These are phyloP conservation scores for Drosophila antonietae DNA, from an alignment of 2,888 invertebrate species.

Conservation along the genomic window DNA sequence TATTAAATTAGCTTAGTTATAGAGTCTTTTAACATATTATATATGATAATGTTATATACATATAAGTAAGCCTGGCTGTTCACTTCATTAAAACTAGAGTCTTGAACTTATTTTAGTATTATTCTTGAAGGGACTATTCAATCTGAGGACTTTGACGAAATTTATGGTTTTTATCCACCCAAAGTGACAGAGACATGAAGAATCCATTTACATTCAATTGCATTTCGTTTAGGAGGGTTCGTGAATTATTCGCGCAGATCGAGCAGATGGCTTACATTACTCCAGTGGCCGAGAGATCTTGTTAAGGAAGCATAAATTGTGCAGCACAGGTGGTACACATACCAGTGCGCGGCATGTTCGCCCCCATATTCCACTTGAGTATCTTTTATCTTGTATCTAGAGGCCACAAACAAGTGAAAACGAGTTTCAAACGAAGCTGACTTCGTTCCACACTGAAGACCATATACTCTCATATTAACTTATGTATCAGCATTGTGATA, in stretches of 20 bases:
- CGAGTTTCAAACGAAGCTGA: neutral
- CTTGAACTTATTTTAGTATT: neutral
- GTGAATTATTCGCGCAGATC: slow-evolving; percentile 39
- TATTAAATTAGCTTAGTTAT: too few relatives aligned
- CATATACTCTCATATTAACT: neutral
- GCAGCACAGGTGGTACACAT: slow-evolving; percentile 1
- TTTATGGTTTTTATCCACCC: neutral
- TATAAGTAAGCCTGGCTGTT: too few relatives aligned
- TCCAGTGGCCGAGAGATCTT: slow-evolving; percentile 58
- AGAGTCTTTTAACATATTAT: too few relatives aligned
- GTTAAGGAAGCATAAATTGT: slow-evolving; percentile 12
- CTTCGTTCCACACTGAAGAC: neutral
- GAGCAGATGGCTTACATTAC: slow-evolving; percentile 62
- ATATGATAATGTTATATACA: too few relatives aligned
- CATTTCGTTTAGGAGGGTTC: slow-evolving; percentile 5
- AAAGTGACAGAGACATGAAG: too few relatives aligned
- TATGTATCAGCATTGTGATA: too few relatives aligned
- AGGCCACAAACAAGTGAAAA: neutral
- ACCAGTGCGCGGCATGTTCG: neutral
- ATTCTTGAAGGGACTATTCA: neutral
- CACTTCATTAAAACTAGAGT: too few relatives aligned
- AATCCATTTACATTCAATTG: slow-evolving; percentile 35
- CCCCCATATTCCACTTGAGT: neutral
- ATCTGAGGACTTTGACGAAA: neutral
- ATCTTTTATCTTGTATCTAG: neutral